Evolutionary conservation across 2,113 vertebrate species (phyloP).

Genomic region (Phyllostomus hastatus): DNA sequence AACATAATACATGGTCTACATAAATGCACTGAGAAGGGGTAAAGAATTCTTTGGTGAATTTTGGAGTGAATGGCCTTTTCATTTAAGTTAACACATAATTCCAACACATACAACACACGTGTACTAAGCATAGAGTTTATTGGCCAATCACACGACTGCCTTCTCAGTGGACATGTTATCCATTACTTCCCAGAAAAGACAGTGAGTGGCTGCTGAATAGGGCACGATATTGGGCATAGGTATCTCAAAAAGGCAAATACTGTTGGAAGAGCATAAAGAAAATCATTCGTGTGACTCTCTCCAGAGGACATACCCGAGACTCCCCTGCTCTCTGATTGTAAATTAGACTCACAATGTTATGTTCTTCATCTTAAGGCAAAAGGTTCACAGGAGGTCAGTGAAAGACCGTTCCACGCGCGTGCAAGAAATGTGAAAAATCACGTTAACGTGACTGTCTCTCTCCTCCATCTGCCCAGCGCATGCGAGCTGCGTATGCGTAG

Average conservation of each 20-base stretch:
- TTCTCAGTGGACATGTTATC: background rate
- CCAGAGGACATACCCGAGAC: background rate
- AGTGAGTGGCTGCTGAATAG: background rate
- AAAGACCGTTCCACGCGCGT: conserved; percentile 62
- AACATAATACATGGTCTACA: background rate
- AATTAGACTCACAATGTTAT: conserved; percentile 21
- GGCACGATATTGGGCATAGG: fast-evolving
- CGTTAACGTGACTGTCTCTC: conserved; percentile 68
- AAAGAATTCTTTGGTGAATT: background rate
- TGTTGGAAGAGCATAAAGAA: background rate
- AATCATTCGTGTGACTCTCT: background rate
- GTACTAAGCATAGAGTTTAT: background rate
- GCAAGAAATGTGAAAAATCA: conserved; percentile 14
- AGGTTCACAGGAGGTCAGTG: conserved; percentile 58
- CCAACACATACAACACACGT: background rate
- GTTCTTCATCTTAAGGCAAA: conserved; percentile 59
- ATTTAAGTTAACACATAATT: background rate
- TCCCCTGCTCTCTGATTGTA: background rate
- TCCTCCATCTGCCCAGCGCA: conserved; percentile 31
- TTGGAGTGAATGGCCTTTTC: background rate
- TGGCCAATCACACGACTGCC: background rate
- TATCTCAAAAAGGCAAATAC: background rate
- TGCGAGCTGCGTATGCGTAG: conserved; percentile 70
- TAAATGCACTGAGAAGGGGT: background rate
- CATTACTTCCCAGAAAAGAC: background rate